A percentile compares a stretch with the other conserved stretches of the same genome.
phyloP scores from a whole-genome alignment of 2,888 invertebrate genomes.

The Nebria brevicollis region DNA sequence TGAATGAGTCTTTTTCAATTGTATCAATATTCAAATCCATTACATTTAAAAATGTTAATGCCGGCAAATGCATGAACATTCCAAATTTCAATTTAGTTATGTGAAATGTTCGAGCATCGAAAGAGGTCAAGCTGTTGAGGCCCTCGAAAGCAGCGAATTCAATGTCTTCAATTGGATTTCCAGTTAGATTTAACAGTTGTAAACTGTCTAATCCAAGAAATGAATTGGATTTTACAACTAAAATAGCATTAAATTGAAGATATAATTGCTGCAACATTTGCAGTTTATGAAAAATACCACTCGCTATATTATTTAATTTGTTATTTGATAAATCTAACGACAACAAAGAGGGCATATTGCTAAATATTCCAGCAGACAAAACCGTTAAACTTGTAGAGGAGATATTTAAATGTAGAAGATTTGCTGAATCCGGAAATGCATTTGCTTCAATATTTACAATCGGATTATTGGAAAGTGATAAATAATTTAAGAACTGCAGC shows the following conservation, averaged over 20 bases:
- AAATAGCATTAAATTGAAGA: background rate
- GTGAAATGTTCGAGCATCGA: conserved; percentile 9
- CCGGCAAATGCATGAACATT: conserved; percentile 10
- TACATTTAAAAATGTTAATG: background rate
- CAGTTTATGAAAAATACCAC: background rate
- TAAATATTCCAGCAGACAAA: background rate
- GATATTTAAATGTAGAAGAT: background rate
- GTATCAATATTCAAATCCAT: conserved; percentile 8
- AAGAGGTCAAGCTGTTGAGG: background rate
- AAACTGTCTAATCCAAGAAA: background rate
- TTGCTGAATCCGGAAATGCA: background rate
- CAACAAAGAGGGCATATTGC: background rate
- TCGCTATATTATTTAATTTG: background rate
- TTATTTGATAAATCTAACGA: conserved; percentile 2
- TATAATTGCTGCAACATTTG: background rate
- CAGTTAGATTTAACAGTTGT: conserved; percentile 5
- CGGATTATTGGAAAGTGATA: background rate
- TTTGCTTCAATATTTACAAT: conserved; percentile 4
- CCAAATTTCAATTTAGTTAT: conserved; percentile 2
- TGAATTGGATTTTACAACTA: background rate
- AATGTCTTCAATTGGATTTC: conserved; percentile 10
- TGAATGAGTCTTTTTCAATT: conserved; percentile 16
- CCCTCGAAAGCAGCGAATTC: conserved; percentile 17
- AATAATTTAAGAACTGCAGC: too few relatives aligned
- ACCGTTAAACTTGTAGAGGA: background rate